Evolutionary conservation across 2,113 vertebrate species (phyloP), one percentile per base, ranked within the genome.

Genomic region (Sciurus niger): DNA sequence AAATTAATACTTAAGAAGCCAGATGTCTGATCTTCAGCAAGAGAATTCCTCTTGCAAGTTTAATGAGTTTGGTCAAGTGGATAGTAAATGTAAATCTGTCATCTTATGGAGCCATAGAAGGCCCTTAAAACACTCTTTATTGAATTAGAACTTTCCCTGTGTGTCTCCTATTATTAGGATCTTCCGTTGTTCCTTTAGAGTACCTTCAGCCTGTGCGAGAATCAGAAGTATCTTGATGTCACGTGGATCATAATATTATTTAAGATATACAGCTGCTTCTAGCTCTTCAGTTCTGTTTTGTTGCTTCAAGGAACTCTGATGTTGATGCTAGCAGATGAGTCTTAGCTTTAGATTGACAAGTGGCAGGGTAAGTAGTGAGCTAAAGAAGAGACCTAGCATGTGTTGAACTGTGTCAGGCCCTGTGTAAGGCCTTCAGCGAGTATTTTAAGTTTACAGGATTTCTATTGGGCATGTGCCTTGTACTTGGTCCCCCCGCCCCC

Each of bases 11-110:
- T 84, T 86, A 88, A 96, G 83, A 96, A 96, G 90, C 53, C 93
- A 84, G 90, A 88, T 95, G 93, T 84, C 92, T 97, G 94, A 96
- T 97, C 84, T 96, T 95, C 30, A 79, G 25, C 73, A 92, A 58
- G 80, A 92, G 83, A 95, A 87, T 40, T 28, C 96, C 76, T 97
- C 92, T 97, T 95, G 93, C 53, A 95, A 93, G 32, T 96, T 95
- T 97, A 97, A 95, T 97, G 93, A 89, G 46, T 96, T 97, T 96
- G 72, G 95, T 90, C 80, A 96, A 97, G 96, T 95, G 84, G 95
- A 77, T 95, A 96, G 93, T 96, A 97, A 97, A 93, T 93, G 74
- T 97, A 93, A 97, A 95, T 95, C 90, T 96, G 96, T 94, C 93
- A 87, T 96, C 97, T 98, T 93, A 84, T 87, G 84, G 88, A 97